phyloP scores from a whole-genome alignment of 2,113 vertebrate species.

The Camelus bactrianus region DNA sequence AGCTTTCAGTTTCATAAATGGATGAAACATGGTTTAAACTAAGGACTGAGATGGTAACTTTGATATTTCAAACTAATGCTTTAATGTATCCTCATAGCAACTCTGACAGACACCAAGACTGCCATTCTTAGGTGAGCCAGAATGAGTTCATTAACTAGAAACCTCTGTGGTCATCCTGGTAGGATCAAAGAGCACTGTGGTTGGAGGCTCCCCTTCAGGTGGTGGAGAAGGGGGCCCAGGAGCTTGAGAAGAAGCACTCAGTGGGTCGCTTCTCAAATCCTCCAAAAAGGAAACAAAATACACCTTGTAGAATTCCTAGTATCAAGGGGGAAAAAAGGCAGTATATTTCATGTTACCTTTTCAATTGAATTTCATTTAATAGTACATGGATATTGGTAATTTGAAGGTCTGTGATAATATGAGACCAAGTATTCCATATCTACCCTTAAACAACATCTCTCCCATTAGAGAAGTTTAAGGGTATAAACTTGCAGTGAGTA shows the following conservation, averaged over 20 bases:
- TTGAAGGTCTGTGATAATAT: background rate
- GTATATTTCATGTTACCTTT: background rate
- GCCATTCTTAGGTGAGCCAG: background rate
- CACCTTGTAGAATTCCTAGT: background rate
- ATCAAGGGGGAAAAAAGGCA: background rate
- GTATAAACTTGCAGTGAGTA: background rate
- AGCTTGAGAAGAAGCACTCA: background rate
- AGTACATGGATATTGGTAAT: background rate
- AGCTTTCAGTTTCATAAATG: background rate
- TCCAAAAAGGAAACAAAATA: background rate
- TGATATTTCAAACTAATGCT: background rate
- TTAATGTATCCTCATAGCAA: background rate
- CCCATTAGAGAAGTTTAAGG: background rate
- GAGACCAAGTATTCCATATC: background rate
- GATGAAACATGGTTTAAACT: background rate
- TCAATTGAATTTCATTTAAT: background rate
- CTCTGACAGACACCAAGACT: background rate
- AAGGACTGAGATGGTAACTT: background rate
- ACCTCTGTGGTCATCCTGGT: rapidly evolving
- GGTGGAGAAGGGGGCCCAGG: background rate
- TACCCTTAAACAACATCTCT: background rate
- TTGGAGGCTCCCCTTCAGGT: background rate
- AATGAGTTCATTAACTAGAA: background rate
- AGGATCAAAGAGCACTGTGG: background rate
- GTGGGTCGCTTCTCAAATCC: background rate